A percentile compares a stretch with the other conserved stretches of the same genome.
phyloP scores from a whole-genome alignment of 1,140 invertebrate species.

The Drosophila kikkawai region DNA sequence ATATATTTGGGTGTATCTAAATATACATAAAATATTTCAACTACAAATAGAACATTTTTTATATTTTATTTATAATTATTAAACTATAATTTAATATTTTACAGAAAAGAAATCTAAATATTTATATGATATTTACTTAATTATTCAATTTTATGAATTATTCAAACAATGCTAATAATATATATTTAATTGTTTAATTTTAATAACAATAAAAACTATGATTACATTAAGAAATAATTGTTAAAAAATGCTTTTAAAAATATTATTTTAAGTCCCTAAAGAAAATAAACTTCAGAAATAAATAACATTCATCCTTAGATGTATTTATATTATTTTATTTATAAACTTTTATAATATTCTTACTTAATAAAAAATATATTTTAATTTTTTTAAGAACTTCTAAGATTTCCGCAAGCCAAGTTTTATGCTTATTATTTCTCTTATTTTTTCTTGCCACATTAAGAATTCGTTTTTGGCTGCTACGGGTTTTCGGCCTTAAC shows the following conservation, averaged over 20 bases:
- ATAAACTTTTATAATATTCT: not conserved
- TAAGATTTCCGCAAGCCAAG: not conserved
- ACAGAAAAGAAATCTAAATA: too few species aligned
- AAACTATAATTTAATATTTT: too few species aligned
- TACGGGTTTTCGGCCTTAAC: constrained; percentile 4
- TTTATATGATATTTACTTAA: too few species aligned
- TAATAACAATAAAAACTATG: too few species aligned
- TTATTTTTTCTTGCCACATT: not conserved
- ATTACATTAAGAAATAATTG: not conserved
- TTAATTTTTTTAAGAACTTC: not conserved
- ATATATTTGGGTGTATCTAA: too few species aligned
- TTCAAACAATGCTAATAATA: too few species aligned
- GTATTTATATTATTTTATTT: not conserved
- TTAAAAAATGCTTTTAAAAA: not conserved
- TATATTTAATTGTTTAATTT: too few species aligned
- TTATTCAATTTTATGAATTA: too few species aligned
- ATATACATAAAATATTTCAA: too few species aligned
- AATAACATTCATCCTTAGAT: not conserved
- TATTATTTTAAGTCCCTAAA: not conserved
- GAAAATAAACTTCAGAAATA: not conserved
- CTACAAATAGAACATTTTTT: too few species aligned
- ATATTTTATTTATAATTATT: too few species aligned
- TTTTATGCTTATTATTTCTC: not conserved
- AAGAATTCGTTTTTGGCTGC: not conserved
- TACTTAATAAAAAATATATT: not conserved